phyloP scores from a whole-genome alignment of 2,888 invertebrate species.

The Gibbula magus region DNA sequence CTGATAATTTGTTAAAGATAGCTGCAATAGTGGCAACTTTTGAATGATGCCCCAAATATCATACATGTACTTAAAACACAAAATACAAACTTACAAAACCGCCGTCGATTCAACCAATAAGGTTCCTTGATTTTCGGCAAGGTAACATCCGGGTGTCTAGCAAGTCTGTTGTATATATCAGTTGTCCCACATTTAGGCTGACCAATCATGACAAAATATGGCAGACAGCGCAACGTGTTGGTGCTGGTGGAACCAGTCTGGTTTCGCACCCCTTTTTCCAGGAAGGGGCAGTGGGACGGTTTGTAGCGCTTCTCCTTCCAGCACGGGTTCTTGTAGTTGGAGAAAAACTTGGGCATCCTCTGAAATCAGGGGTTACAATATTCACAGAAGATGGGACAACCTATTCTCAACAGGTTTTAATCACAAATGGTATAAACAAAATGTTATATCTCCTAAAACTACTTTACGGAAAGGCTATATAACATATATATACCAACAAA shows the following conservation, averaged over 20 bases:
- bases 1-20: too few relatives aligned
- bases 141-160: constrained; percentile 40
- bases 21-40: too few relatives aligned
- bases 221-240: constrained; percentile 38
- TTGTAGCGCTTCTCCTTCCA: constrained; percentile 20
- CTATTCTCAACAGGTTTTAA: too few relatives aligned
- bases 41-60: too few relatives aligned
- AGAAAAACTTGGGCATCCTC: constrained; percentile 24
- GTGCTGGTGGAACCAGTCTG: not conserved
- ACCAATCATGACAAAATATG: constrained; percentile 45
- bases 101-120: constrained; percentile 42
- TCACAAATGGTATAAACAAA: too few relatives aligned
- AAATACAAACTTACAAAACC: constrained; percentile 32
- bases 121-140: constrained; percentile 37
- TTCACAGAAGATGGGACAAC: too few relatives aligned
- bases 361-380: too few relatives aligned
- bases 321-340: constrained; percentile 40
- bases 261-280: not conserved
- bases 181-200: constrained; percentile 47
- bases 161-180: constrained; percentile 35
- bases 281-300: not conserved
- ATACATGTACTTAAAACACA: too few relatives aligned
- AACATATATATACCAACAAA: too few relatives aligned
- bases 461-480: too few relatives aligned
- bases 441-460: too few relatives aligned